Conservation (phyloP, 2,888 invertebrate genomes). For the Acrobasis suavella region DNA sequence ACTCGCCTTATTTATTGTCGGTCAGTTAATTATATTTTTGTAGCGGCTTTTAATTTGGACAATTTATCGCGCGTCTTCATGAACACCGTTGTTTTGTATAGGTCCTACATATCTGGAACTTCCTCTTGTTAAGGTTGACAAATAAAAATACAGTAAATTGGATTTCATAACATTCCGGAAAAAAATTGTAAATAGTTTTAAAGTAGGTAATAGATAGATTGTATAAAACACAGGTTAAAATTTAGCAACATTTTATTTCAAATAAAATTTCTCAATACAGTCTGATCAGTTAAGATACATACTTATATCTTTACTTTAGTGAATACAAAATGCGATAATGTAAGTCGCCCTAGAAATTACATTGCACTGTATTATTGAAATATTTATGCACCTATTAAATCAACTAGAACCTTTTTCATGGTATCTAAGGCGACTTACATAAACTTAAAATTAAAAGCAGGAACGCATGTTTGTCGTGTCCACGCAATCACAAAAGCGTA, state of each 20-base stretch:
- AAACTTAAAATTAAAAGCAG: conserved; percentile 6
- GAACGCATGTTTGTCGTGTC: conserved; percentile 11
- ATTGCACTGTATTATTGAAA: not conserved
- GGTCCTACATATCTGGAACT: no score
- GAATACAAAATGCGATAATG: conserved; percentile 34
- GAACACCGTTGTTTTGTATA: no score
- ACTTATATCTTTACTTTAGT: conserved; percentile 32
- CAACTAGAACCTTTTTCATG: not conserved
- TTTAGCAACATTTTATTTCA: conserved; percentile 31
- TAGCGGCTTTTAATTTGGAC: conserved; percentile 43
- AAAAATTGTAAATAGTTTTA: no score
- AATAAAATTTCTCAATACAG: conserved; percentile 38
- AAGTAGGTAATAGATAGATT: not conserved
- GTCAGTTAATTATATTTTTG: conserved; percentile 60
- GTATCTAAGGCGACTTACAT: conserved; percentile 15
- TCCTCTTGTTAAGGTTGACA: no score
- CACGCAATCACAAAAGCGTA: conserved; percentile 9
- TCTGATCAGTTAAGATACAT: conserved; percentile 34
- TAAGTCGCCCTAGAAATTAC: conserved; percentile 8
- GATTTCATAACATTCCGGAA: no score
- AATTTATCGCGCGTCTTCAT: conserved; percentile 37
- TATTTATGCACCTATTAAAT: not conserved
- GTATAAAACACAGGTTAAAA: conserved; percentile 14
- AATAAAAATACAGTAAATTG: no score
- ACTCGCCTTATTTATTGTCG: conserved; percentile 56